phyloP scores from a whole-genome alignment of 1,140 invertebrate genomes.

The Plectrocnemia conspersa region DNA sequence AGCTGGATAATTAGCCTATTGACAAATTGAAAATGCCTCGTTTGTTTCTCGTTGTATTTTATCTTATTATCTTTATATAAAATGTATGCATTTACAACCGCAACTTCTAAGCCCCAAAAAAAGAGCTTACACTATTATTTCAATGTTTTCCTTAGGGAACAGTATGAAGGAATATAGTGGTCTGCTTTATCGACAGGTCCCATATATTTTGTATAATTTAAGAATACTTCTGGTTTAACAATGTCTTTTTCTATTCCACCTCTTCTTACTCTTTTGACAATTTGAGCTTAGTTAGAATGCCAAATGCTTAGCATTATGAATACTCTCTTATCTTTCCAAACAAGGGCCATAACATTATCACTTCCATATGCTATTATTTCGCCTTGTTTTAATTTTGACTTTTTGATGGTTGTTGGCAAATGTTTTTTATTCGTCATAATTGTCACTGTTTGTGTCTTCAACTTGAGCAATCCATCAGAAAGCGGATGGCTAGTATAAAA shows the following conservation, averaged over 20 bases:
- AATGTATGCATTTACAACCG: constrained; percentile 35
- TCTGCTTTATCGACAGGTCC: constrained; percentile 38
- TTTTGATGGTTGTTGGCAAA: constrained; percentile 14
- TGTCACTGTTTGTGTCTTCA: too few species aligned
- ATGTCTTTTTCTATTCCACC: neutral
- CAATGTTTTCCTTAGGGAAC: constrained; percentile 36
- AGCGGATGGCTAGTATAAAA: too few species aligned
- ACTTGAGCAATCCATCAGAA: too few species aligned
- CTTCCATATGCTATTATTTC: neutral
- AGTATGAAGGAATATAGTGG: constrained; percentile 37
- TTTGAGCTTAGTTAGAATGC: too few species aligned
- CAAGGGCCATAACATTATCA: neutral
- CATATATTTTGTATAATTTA: constrained; percentile 38
- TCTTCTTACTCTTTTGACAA: neutral
- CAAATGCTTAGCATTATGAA: neutral
- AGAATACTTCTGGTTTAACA: constrained; percentile 31
- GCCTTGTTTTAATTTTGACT: neutral
- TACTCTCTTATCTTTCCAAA: neutral
- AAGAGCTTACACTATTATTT: constrained; percentile 36
- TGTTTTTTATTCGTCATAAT: constrained; percentile 31
- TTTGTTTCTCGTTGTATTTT: constrained; percentile 18
- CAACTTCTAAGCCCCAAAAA: constrained; percentile 30
- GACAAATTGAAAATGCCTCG: constrained; percentile 17
- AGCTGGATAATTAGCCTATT: too few species aligned
- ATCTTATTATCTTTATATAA: constrained; percentile 28